Evolutionary conservation across 1,140 invertebrate species (phyloP).

Genomic region (Heliothis virescens): DNA sequence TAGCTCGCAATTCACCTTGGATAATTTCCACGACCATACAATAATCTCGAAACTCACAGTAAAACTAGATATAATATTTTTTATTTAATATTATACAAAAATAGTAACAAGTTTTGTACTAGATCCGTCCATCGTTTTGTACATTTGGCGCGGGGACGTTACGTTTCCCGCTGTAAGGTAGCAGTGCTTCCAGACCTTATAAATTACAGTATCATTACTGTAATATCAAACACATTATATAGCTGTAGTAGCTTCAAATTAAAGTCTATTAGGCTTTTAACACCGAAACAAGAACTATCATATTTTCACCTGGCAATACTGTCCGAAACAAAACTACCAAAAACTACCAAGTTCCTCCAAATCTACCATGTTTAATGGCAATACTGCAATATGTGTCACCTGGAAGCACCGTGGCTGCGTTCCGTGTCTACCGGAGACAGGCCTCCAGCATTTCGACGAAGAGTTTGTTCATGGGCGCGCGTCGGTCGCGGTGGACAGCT

Average conservation of each 20-base stretch:
- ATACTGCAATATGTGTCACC: too few species aligned
- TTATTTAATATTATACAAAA: slow-evolving; percentile 83
- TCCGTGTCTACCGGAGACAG: slow-evolving; percentile 80
- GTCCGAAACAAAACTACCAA: too few species aligned
- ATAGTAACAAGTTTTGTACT: slow-evolving; percentile 86
- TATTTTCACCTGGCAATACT: too few species aligned
- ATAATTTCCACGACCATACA: slow-evolving; percentile 61
- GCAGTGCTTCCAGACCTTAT: too few species aligned
- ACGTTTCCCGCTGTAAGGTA: slow-evolving; percentile 53
- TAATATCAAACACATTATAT: too few species aligned
- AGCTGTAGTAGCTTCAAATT: too few species aligned
- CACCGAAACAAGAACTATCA: too few species aligned
- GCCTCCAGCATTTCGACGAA: slow-evolving; percentile 99
- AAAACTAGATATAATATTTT: slow-evolving; percentile 74
- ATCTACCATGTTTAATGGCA: too few species aligned
- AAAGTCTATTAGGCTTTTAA: too few species aligned
- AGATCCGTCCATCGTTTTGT: slow-evolving; percentile 79
- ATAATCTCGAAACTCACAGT: slow-evolving; percentile 69
- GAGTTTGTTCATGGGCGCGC: slow-evolving; percentile 98
- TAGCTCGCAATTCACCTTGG: not conserved
- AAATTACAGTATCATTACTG: too few species aligned
- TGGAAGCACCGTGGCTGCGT: not conserved
- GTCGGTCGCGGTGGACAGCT: slow-evolving; percentile 93
- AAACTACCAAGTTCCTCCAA: too few species aligned
- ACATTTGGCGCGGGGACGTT: slow-evolving; percentile 75